A percentile compares a stretch with the other conserved stretches of the same genome.
Conservation (phyloP, 2,888 invertebrate genomes). For the Cordilura impudica region DNA sequence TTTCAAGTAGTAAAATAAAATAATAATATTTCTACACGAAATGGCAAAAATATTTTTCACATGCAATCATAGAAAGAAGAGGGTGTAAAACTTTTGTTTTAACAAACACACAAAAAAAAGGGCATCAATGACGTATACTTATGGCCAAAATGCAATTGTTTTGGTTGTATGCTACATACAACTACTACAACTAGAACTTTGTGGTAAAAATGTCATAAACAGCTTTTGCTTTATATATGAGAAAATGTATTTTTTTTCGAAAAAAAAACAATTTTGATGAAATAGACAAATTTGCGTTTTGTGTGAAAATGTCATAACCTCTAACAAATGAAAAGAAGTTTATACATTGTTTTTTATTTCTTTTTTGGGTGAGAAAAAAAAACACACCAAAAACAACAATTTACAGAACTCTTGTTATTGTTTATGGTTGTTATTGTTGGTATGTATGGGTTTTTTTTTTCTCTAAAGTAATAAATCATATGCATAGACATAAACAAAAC, state of each 20-base stretch:
- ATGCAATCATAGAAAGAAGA: slow-evolving; percentile 30
- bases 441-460: slow-evolving; percentile 4
- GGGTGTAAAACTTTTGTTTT: slow-evolving; percentile 36
- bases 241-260: slow-evolving; percentile 21
- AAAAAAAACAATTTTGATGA: slow-evolving; percentile 69
- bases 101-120: slow-evolving; percentile 24
- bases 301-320: slow-evolving; percentile 63
- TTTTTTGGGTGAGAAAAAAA: neutral
- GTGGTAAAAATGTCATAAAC: slow-evolving; percentile 62
- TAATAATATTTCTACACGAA: slow-evolving; percentile 58
- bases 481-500: slow-evolving; percentile 62
- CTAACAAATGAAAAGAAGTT: slow-evolving; percentile 61
- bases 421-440: slow-evolving; percentile 29
- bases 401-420: slow-evolving; percentile 27
- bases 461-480: slow-evolving; percentile 60
- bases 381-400: slow-evolving; percentile 13
- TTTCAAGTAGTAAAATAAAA: slow-evolving; percentile 56
- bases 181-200: slow-evolving; percentile 16
- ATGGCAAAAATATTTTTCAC: slow-evolving; percentile 40
- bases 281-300: slow-evolving; percentile 76
- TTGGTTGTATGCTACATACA: neutral
- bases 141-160: slow-evolving; percentile 49
- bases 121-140: slow-evolving; percentile 54
- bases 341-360: slow-evolving; percentile 49
- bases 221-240: slow-evolving; percentile 61